Evolutionary conservation across 2,888 invertebrate species (phyloP).

Genomic region (Zeuzera pyrina): DNA sequence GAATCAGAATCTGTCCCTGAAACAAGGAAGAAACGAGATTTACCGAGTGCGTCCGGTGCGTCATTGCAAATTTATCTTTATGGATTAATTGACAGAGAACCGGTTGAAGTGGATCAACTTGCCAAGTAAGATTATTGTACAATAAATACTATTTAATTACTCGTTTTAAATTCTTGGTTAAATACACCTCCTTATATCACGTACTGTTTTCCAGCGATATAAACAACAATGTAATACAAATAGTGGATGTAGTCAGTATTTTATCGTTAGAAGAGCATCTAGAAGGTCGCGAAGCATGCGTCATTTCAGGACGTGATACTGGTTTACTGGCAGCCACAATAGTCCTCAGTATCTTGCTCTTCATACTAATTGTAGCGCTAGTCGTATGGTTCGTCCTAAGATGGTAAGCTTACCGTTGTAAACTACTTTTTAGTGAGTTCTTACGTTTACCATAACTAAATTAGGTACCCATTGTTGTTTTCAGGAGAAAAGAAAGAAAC

Average conservation of each 20-base stretch:
- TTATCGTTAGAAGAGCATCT: conserved; percentile 58
- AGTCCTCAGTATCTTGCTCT: conserved; percentile 46
- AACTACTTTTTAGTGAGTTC: conserved; percentile 13
- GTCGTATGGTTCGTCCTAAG: conserved; percentile 46
- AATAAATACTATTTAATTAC: conserved; percentile 6
- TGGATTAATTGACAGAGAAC: conserved; percentile 42
- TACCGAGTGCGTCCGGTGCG: conserved; percentile 24
- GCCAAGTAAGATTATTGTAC: conserved; percentile 29
- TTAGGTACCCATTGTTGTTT: conserved; percentile 15
- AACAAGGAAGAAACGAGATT: conserved; percentile 25
- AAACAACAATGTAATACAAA: conserved; percentile 27
- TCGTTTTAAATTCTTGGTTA: too few species aligned
- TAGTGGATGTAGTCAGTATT: conserved; percentile 35
- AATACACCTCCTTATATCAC: too few species aligned
- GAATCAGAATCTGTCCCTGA: conserved; percentile 15
- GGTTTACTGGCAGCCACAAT: conserved; percentile 56
- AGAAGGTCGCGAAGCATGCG: conserved; percentile 33
- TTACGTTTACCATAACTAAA: not conserved
- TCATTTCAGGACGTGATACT: conserved; percentile 35
- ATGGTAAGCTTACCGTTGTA: conserved; percentile 45
- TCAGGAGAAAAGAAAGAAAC: conserved; percentile 37
- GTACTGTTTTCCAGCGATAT: conserved; percentile 43
- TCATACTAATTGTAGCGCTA: conserved; percentile 40
- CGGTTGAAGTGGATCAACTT: conserved; percentile 38
- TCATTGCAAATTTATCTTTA: conserved; percentile 49